Evolutionary conservation across 2,888 invertebrate genomes (phyloP).

Genomic region (Agonopterix arenella): DNA sequence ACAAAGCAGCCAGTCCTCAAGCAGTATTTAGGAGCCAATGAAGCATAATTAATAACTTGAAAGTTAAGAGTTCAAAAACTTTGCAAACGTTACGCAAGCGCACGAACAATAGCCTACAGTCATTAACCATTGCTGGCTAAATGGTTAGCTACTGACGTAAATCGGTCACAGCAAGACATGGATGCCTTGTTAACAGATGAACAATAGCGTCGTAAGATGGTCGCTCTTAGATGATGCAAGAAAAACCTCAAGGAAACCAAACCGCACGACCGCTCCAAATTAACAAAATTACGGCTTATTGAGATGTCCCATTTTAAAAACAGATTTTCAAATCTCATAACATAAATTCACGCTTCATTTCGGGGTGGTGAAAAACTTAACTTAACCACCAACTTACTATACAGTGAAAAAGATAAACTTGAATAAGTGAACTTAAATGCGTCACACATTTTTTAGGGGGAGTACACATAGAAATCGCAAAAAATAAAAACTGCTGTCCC

Average conservation of each 20-base stretch:
- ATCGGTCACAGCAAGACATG: constrained; percentile 43
- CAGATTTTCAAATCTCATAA: constrained; percentile 12
- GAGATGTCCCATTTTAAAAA: constrained; percentile 35
- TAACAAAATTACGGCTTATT: constrained; percentile 43
- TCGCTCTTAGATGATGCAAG: neutral
- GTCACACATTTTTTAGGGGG: too few species aligned
- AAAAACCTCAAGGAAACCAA: constrained; percentile 24
- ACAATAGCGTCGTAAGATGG: constrained; percentile 22
- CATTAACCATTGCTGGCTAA: constrained; percentile 19
- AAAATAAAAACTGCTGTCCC: too few species aligned
- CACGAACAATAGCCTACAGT: constrained; percentile 37
- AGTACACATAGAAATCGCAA: too few species aligned
- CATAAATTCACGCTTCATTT: too few species aligned
- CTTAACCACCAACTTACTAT: too few species aligned
- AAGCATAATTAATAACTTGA: constrained; percentile 58
- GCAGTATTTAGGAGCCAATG: constrained; percentile 24
- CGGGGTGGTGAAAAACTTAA: too few species aligned
- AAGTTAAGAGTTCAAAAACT: constrained; percentile 40
- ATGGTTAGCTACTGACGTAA: constrained; percentile 63
- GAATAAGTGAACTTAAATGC: too few species aligned
- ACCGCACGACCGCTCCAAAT: constrained; percentile 45
- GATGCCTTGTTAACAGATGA: constrained; percentile 37
- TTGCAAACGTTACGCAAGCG: constrained; percentile 26
- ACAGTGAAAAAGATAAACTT: too few species aligned
- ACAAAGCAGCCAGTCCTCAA: neutral